Evolutionary conservation across 2,113 vertebrate genomes (phyloP).

Genomic region (Sus scrofa): T2T-Sscrofa CM000827.6:110635501-110636000

Average conservation of each 20-base stretch:
- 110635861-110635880: not conserved
- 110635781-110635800: not conserved
- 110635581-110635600: not conserved
- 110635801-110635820: too few species aligned
- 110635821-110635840: not conserved
- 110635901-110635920: too few species aligned
- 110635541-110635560: not conserved
- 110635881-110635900: too few species aligned
- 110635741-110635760: not conserved
- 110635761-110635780: rapidly evolving
- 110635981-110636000: too few species aligned
- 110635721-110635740: not conserved
- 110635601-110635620: rapidly evolving
- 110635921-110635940: not conserved
- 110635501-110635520: rapidly evolving
- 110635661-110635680: not conserved
- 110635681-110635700: too few species aligned
- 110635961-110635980: too few species aligned
- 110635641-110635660: not conserved
- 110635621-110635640: not conserved
- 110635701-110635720: not conserved
- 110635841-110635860: not conserved
- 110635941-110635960: too few species aligned
- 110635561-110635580: too few species aligned
- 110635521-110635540: rapidly evolving